These are phyloP conservation scores for Idaea biselata DNA, from an alignment of 2,888 invertebrate genomes.

Conservation along the genomic window DNA sequence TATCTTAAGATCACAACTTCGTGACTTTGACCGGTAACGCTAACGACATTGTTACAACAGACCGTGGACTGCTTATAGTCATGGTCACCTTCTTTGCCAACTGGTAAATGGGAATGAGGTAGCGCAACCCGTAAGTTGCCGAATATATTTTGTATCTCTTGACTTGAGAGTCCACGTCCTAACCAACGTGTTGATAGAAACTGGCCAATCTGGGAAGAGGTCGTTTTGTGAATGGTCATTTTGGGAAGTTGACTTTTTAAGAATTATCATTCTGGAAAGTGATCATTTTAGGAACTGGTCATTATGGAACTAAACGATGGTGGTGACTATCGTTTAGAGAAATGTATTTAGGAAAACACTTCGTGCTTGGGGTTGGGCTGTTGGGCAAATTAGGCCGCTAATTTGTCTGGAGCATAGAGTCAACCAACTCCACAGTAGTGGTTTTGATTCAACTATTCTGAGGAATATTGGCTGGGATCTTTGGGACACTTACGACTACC, in stretches of 20 bases:
- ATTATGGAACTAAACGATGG: too few relatives aligned
- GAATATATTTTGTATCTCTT: too few relatives aligned
- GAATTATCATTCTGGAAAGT: too few relatives aligned
- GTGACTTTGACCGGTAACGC: slow-evolving; percentile 10
- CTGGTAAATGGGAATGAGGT: slow-evolving; percentile 13
- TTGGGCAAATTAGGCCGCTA: too few relatives aligned
- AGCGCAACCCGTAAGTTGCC: slow-evolving; percentile 17
- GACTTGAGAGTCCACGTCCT: slow-evolving; percentile 17
- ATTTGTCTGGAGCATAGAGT: too few relatives aligned
- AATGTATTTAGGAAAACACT: slow-evolving; percentile 3
- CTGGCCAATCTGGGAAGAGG: too few relatives aligned
- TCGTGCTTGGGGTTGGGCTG: too few relatives aligned
- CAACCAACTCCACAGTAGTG: neutral
- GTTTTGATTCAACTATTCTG: neutral
- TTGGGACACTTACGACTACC: neutral
- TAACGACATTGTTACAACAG: slow-evolving; percentile 7
- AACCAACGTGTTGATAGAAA: slow-evolving; percentile 18
- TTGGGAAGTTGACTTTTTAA: too few relatives aligned
- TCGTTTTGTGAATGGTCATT: too few relatives aligned
- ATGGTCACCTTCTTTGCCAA: slow-evolving; percentile 12
- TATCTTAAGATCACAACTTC: slow-evolving; percentile 18
- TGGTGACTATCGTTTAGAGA: neutral
- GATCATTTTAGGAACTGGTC: too few relatives aligned
- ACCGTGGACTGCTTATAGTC: slow-evolving; percentile 5
- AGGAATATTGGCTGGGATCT: too few relatives aligned